phyloP scores from a whole-genome alignment of 2,113 vertebrate genomes.

The Protobothrops flavoviridis region DNA sequence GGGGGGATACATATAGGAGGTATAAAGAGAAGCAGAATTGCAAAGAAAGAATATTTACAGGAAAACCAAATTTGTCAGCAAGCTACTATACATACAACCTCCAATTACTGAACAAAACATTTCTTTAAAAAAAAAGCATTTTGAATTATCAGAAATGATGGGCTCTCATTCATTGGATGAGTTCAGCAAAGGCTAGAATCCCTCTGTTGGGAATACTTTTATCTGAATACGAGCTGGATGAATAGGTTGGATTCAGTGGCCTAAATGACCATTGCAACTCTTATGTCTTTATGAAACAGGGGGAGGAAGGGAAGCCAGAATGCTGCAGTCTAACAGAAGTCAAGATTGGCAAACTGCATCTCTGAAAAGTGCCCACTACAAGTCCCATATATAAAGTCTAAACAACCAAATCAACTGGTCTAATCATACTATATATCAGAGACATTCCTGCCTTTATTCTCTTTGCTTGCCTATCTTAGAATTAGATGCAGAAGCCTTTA shows the following conservation, averaged over 20 bases:
- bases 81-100: background rate
- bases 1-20: background rate
- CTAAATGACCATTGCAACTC: background rate
- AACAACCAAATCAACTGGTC: background rate
- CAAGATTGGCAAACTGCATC: background rate
- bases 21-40: background rate
- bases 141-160: background rate
- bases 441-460: background rate
- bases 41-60: background rate
- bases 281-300: background rate
- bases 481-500: background rate
- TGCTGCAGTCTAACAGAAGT: background rate
- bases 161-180: background rate
- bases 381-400: too few relatives aligned
- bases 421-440: background rate
- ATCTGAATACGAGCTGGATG: background rate
- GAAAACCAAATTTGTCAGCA: background rate
- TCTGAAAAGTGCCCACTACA: background rate
- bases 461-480: background rate
- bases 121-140: background rate
- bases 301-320: background rate
- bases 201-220: background rate
- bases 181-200: background rate
- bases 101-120: background rate
- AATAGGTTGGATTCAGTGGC: background rate